A percentile compares a stretch with the other conserved stretches of the same genome.
Evolutionary conservation across 2,888 invertebrate genomes (phyloP).

Genomic region (Meteorus colon): DNA sequence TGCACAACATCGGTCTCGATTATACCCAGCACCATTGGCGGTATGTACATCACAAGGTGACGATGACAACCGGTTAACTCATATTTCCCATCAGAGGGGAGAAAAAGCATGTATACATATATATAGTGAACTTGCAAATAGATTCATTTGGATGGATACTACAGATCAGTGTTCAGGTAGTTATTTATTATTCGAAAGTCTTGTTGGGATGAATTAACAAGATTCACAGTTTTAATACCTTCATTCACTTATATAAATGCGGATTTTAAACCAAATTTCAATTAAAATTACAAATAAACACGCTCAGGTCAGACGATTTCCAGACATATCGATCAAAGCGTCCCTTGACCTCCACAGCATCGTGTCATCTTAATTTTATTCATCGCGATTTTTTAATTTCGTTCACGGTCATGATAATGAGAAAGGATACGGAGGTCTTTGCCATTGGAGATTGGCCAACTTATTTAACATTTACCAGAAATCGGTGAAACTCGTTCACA

Average conservation of each 20-base stretch:
- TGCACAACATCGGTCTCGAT: slow-evolving; percentile 30
- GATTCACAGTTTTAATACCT: not conserved
- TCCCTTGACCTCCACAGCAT: slow-evolving; percentile 18
- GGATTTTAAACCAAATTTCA: not conserved
- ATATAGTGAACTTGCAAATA: not conserved
- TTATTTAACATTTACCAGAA: slow-evolving; percentile 9
- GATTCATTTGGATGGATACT: slow-evolving; percentile 2
- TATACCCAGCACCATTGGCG: not conserved
- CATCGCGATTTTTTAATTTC: not conserved
- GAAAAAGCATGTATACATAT: not conserved
- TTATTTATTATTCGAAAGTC: slow-evolving; percentile 6
- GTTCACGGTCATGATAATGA: not conserved
- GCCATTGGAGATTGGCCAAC: slow-evolving; percentile 4
- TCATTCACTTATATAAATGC: not conserved
- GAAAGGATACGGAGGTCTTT: not conserved
- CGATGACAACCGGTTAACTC: slow-evolving; percentile 24
- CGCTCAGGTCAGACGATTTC: not conserved
- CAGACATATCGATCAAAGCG: slow-evolving; percentile 31
- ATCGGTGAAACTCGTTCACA: slow-evolving; percentile 12
- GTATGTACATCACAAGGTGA: not conserved
- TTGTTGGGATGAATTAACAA: not conserved
- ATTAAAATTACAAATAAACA: slow-evolving; percentile 31
- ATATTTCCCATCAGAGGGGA: not conserved
- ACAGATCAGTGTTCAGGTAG: not conserved
- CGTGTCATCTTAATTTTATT: slow-evolving; percentile 17